Conservation (phyloP, 1,140 invertebrate genomes). For the Eulimnadia texana region DNA sequence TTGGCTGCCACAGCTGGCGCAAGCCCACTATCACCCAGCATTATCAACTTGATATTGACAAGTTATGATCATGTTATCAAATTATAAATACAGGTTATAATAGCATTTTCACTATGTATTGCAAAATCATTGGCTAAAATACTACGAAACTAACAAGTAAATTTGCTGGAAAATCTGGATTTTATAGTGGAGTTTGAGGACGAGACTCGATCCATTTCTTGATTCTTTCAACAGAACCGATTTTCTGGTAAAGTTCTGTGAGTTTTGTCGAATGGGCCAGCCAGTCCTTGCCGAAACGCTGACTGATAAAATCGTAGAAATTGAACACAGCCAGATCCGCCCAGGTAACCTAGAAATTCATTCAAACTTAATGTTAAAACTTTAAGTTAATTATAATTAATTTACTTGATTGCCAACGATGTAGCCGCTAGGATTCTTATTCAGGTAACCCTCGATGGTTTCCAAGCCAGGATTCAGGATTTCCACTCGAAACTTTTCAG, state of each 20-base stretch:
- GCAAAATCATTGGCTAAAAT: not conserved
- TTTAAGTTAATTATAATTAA: not conserved
- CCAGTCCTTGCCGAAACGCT: not conserved
- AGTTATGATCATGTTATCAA: no score
- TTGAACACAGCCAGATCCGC: constrained; percentile 8
- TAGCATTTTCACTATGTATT: not conserved
- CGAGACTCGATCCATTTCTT: not conserved
- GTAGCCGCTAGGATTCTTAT: constrained; percentile 16
- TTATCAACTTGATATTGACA: no score
- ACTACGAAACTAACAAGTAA: no score
- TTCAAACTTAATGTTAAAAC: not conserved
- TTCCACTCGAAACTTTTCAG: constrained; percentile 14
- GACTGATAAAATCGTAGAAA: not conserved
- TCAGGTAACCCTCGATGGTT: constrained; percentile 15
- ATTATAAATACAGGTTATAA: not conserved
- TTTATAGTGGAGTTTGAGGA: not conserved
- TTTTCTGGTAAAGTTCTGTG: not conserved
- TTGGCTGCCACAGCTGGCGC: no score
- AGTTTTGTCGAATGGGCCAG: not conserved
- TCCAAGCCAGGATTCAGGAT: constrained; percentile 12
- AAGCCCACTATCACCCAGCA: no score
- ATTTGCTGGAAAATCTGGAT: not conserved
- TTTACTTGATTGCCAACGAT: constrained; percentile 19
- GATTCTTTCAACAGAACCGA: not conserved
- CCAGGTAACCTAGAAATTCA: constrained; percentile 14